Base-by-base conservation (phyloP, 2,888 invertebrate species). In the Hydroisotoma schaefferi region DNA sequence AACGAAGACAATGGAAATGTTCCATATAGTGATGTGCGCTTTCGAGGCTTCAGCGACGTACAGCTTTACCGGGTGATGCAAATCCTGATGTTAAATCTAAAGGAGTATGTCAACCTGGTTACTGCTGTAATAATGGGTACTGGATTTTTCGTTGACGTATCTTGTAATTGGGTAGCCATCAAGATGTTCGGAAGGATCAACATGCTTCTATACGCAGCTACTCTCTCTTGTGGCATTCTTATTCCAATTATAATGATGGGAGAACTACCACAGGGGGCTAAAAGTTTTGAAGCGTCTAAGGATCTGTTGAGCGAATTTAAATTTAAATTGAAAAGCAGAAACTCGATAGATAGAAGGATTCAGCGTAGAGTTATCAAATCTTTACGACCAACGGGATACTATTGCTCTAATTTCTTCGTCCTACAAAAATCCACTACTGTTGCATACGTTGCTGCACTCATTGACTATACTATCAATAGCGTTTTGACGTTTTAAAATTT, bases 41-140 rank as follows among this genome's bases (percentile, higher is more conserved):
- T n/a, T n/a, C n/a, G n/a, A n/a, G n/a, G n/a, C n/a, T n/a, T n/a
- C n/a, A n/a, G n/a, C n/a, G n/a, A n/a, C n/a, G n/a, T n/a, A n/a
- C n/a, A n/a, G n/a, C n/a, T n/a, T n/a, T n/a, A n/a, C n/a, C n/a
- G n/a, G n/a, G n/a, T n/a, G n/a, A n/a, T n/a, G n/a, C n/a, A n/a
- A n/a, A n/a, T n/a, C n/a, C n/a, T n/a, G n/a, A n/a, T n/a, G n/a
- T n/a, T n/a, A n/a, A n/a, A n/a, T n/a, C n/a, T n/a, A n/a, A n/a
- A n/a, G n/a, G n/a, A n/a, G n/a, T n/a, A n/a, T n/a, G n/a, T n/a
- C n/a, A n/a, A n/a, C n/a, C n/a, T n/a, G n/a, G 33, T 33, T 15
- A 15, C 79, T 10, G 33, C 15, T 10, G 6, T 33, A 10, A 33
- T 33, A 33, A 33, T 33, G 33, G 33, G 33, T 15, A 6, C 33